phyloP scores from a whole-genome alignment of 2,888 invertebrate species.

The Dynastes grantii region DNA sequence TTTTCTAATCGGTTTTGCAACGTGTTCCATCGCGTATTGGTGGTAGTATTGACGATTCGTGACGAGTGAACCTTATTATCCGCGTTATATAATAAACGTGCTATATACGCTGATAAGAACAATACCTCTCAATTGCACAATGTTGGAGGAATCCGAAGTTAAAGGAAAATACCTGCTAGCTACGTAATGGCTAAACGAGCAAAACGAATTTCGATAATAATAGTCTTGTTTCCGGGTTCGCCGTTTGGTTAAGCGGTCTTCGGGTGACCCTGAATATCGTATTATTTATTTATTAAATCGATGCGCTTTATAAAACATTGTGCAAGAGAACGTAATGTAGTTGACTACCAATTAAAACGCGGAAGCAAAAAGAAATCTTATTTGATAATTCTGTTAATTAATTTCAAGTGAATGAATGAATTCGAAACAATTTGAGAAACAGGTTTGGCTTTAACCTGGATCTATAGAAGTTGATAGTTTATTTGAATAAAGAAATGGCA shows the following conservation, averaged over 20 bases:
- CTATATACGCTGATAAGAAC: neutral
- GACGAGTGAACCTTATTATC: slow-evolving; percentile 25
- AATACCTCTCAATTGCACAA: slow-evolving; percentile 17
- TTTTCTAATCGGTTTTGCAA: slow-evolving; percentile 35
- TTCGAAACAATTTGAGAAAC: too few relatives aligned
- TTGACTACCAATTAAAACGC: too few relatives aligned
- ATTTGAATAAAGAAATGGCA: too few relatives aligned
- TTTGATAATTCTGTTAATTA: too few relatives aligned
- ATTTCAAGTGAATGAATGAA: too few relatives aligned
- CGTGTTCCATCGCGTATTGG: neutral
- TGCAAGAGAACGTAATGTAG: too few relatives aligned
- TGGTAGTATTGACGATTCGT: slow-evolving; percentile 1
- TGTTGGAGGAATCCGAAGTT: neutral
- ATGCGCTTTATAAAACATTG: too few relatives aligned
- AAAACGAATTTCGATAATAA: slow-evolving; percentile 6
- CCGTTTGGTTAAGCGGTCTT: neutral
- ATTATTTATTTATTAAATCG: too few relatives aligned
- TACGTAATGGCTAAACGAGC: neutral
- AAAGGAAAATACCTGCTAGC: too few relatives aligned
- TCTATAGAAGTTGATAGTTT: too few relatives aligned
- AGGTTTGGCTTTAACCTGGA: too few relatives aligned
- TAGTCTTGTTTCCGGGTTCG: neutral
- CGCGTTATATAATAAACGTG: slow-evolving; percentile 26
- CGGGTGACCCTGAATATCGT: neutral
- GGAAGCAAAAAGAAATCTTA: too few relatives aligned